A percentile compares a stretch with the other conserved stretches of the same genome.
Evolutionary conservation across 2,113 vertebrate species (phyloP).

Genomic region (Gyps fulvus): DNA sequence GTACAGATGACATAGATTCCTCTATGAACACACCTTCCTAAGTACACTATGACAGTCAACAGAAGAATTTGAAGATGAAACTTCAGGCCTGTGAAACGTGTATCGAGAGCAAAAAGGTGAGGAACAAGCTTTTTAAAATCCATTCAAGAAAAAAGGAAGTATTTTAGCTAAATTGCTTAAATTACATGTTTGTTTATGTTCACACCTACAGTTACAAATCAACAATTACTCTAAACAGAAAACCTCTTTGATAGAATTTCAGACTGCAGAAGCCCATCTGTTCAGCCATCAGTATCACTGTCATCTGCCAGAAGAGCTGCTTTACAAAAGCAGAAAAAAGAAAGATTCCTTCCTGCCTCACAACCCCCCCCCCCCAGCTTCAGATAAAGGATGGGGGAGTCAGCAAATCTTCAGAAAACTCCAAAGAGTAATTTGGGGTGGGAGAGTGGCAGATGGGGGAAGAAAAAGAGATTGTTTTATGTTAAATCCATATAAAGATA

Average conservation of each 20-base stretch:
- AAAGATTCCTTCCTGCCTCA: background rate
- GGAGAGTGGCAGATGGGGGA: background rate
- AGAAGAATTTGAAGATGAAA: background rate
- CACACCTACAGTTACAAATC: slow-evolving; percentile 52
- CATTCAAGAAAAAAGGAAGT: background rate
- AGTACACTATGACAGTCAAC: background rate
- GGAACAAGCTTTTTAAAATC: background rate
- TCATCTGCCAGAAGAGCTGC: slow-evolving; percentile 22
- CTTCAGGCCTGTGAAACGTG: background rate
- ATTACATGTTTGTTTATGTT: slow-evolving; percentile 49
- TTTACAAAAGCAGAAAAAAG: background rate
- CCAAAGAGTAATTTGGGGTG: background rate
- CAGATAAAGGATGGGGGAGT: background rate
- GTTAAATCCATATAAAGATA: background rate
- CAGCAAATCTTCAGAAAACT: background rate
- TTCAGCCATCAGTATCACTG: slow-evolving; percentile 21
- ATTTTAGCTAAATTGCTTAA: background rate
- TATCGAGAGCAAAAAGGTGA: background rate
- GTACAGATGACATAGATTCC: background rate
- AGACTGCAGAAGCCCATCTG: slow-evolving; percentile 45
- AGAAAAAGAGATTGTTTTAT: background rate
- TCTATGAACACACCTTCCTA: background rate
- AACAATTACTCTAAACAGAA: slow-evolving; percentile 49
- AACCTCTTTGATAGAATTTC: slow-evolving; percentile 13
- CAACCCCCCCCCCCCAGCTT: background rate